phyloP scores from a whole-genome alignment of 2,888 invertebrate genomes.

The Dexiosoma caninum region DNA sequence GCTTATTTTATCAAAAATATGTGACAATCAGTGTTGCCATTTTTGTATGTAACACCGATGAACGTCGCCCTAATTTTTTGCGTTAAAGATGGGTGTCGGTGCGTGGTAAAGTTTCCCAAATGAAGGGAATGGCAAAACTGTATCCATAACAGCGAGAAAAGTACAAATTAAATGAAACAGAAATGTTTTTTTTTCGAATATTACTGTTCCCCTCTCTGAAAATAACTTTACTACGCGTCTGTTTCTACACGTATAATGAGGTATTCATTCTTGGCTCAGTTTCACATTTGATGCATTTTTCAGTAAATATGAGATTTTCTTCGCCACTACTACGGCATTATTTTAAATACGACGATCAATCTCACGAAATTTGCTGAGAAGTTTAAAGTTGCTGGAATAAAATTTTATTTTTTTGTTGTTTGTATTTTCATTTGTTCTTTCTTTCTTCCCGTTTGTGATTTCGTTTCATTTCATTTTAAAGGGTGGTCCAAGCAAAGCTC shows the following conservation, averaged over 20 bases:
- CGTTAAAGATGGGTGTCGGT: too few relatives aligned
- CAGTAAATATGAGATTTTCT: background rate
- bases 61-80: too few relatives aligned
- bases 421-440: background rate
- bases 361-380: slow-evolving; percentile 56
- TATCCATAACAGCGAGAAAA: too few relatives aligned
- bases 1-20: too few relatives aligned
- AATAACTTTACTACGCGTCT: background rate
- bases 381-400: slow-evolving; percentile 58
- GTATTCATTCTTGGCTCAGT: slow-evolving; percentile 23
- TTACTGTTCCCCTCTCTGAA: background rate
- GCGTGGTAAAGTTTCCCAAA: too few relatives aligned
- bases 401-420: slow-evolving; percentile 46
- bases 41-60: too few relatives aligned
- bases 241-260: background rate
- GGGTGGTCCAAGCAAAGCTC: too few relatives aligned
- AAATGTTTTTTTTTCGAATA: too few relatives aligned
- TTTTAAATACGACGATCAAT: slow-evolving; percentile 41
- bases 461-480: too few relatives aligned
- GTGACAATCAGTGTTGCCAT: too few relatives aligned
- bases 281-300: slow-evolving; percentile 27
- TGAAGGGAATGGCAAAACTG: too few relatives aligned
- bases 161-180: too few relatives aligned
- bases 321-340: slow-evolving; percentile 15
- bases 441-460: background rate